Evolutionary conservation across 2,797 vertebrate species (phyloP).

Genomic region (Fistularia tabacaria): DNA sequence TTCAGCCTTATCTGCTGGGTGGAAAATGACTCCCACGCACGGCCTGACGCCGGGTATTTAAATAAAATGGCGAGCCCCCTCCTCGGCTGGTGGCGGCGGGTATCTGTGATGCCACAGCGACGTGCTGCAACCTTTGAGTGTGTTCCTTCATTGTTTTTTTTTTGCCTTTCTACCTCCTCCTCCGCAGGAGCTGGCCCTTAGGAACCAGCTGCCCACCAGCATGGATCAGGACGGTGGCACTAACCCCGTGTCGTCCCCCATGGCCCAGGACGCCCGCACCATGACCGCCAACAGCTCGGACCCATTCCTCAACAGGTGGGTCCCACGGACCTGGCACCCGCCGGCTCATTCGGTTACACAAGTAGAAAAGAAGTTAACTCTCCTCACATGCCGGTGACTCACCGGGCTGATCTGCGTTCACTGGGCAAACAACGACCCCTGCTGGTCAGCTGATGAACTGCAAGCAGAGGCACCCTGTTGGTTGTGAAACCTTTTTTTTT

Average conservation of each 20-base stretch:
- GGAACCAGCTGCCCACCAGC: conserved; percentile 89
- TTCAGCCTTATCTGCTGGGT: too few species aligned
- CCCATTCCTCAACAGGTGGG: conserved; percentile 98
- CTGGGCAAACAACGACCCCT: too few species aligned
- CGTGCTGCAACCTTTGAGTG: conserved; percentile 17
- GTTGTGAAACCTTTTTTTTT: too few species aligned
- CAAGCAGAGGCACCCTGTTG: too few species aligned
- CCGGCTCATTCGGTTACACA: conserved; percentile 19
- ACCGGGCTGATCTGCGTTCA: too few species aligned
- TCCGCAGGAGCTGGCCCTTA: conserved; percentile 89
- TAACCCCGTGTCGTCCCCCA: conserved; percentile 91
- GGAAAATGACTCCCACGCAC: too few species aligned
- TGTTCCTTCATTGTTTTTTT: conserved; percentile 1
- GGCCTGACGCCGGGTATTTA: too few species aligned
- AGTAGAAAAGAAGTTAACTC: conserved; percentile 15
- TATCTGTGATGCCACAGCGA: too few species aligned
- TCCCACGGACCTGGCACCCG: conserved; percentile 16
- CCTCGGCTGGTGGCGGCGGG: too few species aligned
- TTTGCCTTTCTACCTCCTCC: not conserved
- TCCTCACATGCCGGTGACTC: too few species aligned
- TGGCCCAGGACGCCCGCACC: conserved; percentile 93
- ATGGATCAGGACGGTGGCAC: conserved; percentile 93
- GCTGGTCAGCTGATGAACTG: too few species aligned
- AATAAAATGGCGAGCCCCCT: too few species aligned
- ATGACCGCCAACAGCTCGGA: conserved; percentile 99